Evolutionary conservation across 2,888 invertebrate genomes (phyloP).

Genomic region (Dynastes grantii): DNA sequence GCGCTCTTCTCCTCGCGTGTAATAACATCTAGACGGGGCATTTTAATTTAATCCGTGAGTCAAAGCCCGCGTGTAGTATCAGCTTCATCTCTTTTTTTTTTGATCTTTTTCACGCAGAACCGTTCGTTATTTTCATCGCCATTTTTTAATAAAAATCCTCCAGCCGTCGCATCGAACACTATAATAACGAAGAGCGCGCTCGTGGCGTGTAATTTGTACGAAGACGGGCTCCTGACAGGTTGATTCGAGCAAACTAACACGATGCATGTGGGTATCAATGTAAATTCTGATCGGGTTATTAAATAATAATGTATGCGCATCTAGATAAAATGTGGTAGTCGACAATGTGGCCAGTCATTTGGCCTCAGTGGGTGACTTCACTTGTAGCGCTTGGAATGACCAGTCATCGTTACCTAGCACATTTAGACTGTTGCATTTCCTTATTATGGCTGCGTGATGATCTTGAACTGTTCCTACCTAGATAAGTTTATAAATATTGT

Average conservation of each 20-base stretch:
- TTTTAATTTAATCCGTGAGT: constrained; percentile 41
- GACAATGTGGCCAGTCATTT: constrained; percentile 54
- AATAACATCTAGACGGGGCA: constrained; percentile 57
- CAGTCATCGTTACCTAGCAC: constrained; percentile 55
- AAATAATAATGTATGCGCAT: constrained; percentile 53
- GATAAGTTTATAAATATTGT: neutral
- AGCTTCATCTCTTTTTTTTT: constrained; percentile 30
- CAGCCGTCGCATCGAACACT: neutral
- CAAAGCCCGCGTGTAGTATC: constrained; percentile 27
- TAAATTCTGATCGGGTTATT: constrained; percentile 53
- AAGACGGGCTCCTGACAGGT: constrained; percentile 45
- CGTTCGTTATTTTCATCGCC: constrained; percentile 32
- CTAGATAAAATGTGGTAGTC: constrained; percentile 55
- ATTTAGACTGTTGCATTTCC: constrained; percentile 53
- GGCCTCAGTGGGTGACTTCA: constrained; percentile 51
- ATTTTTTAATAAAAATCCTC: constrained; percentile 36
- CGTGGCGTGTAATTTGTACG: constrained; percentile 8
- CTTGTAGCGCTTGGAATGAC: constrained; percentile 41
- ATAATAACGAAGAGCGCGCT: constrained; percentile 4
- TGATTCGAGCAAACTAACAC: constrained; percentile 43
- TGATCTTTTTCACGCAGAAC: constrained; percentile 7
- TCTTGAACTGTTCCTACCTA: constrained; percentile 3
- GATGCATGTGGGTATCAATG: constrained; percentile 47
- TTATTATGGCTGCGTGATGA: constrained; percentile 51
- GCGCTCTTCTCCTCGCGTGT: constrained; percentile 53